Evolutionary conservation across 2,888 invertebrate species (phyloP), one percentile per base, ranked within the genome.

Genomic region (Drosophila borealis): DNA sequence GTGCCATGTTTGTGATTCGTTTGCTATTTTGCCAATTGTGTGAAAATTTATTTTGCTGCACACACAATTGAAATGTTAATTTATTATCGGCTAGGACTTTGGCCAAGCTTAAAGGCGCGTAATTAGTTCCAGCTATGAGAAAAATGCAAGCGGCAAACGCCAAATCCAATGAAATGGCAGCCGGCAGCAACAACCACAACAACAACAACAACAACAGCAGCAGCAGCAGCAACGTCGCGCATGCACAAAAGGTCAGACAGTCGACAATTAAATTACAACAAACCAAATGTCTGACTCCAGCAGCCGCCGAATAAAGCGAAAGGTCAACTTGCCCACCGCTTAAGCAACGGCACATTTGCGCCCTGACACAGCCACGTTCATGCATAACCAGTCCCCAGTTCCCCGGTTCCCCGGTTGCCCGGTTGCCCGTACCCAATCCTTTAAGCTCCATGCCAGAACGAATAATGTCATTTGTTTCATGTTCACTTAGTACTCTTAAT

Each of bases 21-120:
- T 65, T 68, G 45, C 51, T 44, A 46, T 54, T 65, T 63, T 56
- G 69, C 59, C 83, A 88, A 82, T 89, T 89, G 80, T 82, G 72
- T 82, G 88, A 65, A 74, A 80, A 81, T 74, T 79, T 85, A 69
- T 77, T 78, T 72, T 54, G 60, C 49, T 55, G 48, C 74, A 59
- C 57, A 74, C 53, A 72, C 88, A 86, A 89, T 86, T 88, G 89
- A 86, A 88, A 89, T 80, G 87, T 86, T 88, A 74, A 86, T 76
- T 76, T 85, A 72, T 75, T 78, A 87, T 71, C 60, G 65, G 29
- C 56, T 59, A 82, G 89, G 79, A 78, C 68, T 67, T 57, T 59
- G 70, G 37, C 50, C 48, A 51, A 44, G 49, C 57, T 56, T 50
- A 67, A 62, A 29, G 42, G 44, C 48, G 68, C 63, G 65, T 83